phyloP scores from a whole-genome alignment of 2,113 vertebrate genomes.

The Macroglossus sobrinus region DNA sequence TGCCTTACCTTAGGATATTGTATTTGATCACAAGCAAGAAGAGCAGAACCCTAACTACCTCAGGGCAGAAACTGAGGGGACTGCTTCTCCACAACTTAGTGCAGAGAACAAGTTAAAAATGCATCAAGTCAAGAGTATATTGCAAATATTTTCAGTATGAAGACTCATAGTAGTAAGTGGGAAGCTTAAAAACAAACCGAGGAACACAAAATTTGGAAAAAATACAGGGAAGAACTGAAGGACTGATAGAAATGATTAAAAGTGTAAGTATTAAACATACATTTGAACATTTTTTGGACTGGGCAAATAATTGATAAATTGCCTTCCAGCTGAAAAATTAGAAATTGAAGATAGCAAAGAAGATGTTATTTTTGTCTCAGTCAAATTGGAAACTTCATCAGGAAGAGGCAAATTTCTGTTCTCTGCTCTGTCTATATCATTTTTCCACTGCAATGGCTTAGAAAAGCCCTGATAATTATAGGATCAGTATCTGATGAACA shows the following conservation, averaged over 20 bases:
- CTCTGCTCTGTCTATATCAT: neutral
- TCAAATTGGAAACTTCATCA: neutral
- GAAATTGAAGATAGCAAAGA: neutral
- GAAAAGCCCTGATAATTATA: neutral
- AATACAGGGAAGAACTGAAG: neutral
- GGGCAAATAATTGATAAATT: neutral
- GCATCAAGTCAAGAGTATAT: neutral
- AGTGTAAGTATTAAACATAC: conserved; percentile 25
- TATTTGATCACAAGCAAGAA: neutral
- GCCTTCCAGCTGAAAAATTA: neutral
- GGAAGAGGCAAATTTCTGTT: neutral
- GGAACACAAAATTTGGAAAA: neutral
- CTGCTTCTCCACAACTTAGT: neutral
- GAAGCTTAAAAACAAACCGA: neutral
- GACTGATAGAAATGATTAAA: neutral
- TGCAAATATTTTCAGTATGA: neutral
- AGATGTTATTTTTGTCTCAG: neutral
- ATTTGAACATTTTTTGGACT: neutral
- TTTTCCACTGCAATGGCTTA: neutral
- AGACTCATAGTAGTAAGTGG: neutral
- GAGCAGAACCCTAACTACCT: neutral
- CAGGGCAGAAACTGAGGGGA: neutral
- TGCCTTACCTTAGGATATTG: neutral
- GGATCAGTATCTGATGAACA: neutral
- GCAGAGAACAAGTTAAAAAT: neutral